Conservation (phyloP, 1,140 invertebrate genomes). For the Plodia interpunctella region DNA sequence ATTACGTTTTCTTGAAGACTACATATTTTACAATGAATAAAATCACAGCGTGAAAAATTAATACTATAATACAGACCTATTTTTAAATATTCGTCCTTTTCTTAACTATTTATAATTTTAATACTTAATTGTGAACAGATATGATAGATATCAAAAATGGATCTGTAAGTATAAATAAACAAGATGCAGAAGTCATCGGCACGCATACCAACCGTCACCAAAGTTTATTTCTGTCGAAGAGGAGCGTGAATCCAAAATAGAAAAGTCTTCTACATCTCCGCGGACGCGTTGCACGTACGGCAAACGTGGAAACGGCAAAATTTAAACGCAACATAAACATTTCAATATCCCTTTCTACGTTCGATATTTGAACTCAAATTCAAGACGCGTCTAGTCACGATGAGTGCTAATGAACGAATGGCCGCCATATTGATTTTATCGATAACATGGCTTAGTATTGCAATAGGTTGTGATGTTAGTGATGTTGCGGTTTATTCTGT, state of each 20-base stretch:
- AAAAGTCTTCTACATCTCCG: constrained; percentile 62
- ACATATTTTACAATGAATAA: no score
- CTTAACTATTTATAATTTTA: no score
- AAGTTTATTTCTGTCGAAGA: constrained; percentile 65
- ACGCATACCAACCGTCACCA: constrained; percentile 46
- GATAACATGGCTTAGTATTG: constrained; percentile 25
- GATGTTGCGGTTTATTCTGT: constrained; percentile 89
- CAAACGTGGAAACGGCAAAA: constrained; percentile 34
- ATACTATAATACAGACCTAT: no score
- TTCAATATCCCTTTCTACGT: background rate
- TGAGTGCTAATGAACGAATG: constrained; percentile 39
- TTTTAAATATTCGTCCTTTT: no score
- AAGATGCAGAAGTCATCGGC: constrained; percentile 21
- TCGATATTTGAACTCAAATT: background rate
- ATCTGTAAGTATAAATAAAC: constrained; percentile 22
- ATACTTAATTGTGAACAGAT: no score
- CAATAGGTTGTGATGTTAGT: constrained; percentile 62
- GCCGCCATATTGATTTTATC: constrained; percentile 61
- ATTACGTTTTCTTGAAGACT: no score
- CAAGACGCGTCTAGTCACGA: constrained; percentile 32
- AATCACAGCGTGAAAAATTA: no score
- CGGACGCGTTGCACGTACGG: constrained; percentile 51
- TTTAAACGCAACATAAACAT: constrained; percentile 14
- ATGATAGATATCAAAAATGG: background rate
- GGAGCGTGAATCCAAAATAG: constrained; percentile 65